phyloP scores from a whole-genome alignment of 1,140 invertebrate genomes.

The Latrodectus geometricus region DNA sequence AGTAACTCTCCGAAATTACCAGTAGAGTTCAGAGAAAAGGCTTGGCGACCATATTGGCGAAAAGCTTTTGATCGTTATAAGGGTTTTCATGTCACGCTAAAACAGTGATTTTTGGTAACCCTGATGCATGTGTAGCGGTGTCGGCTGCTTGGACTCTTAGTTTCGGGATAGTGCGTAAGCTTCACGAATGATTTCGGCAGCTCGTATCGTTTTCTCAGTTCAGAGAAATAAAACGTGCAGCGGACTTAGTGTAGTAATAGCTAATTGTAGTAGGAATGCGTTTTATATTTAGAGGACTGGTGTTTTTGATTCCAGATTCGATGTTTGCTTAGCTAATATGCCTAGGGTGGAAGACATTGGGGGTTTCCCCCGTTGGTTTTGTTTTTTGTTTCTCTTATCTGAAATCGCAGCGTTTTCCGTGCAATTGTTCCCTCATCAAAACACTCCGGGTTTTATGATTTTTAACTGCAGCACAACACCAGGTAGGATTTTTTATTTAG shows the following conservation, averaged over 20 bases:
- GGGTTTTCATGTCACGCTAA: not conserved
- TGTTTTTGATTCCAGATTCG: not conserved
- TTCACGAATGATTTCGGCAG: not conserved
- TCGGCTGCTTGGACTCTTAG: constrained; percentile 11
- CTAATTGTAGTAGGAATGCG: no score
- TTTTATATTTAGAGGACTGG: not conserved
- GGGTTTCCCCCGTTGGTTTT: not conserved
- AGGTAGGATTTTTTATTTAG: constrained; percentile 43
- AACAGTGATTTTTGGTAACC: constrained; percentile 4
- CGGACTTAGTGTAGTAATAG: no score
- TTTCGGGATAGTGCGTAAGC: constrained; percentile 6
- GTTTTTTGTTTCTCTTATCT: constrained; percentile 3
- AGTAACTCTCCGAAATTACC: no score
- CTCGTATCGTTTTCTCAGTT: not conserved
- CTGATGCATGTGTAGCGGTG: constrained; percentile 23
- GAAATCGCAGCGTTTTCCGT: constrained; percentile 7
- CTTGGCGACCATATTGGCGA: no score
- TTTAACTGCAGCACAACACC: constrained; percentile 19
- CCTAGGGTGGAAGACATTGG: not conserved
- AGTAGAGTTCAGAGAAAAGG: no score
- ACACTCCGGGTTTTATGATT: constrained; percentile 29
- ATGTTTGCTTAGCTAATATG: not conserved
- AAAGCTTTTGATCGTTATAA: not conserved
- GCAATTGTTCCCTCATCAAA: not conserved
- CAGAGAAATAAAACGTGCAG: no score